Base-by-base conservation (phyloP, 2,888 invertebrate species). In the Netelia melanura region DNA sequence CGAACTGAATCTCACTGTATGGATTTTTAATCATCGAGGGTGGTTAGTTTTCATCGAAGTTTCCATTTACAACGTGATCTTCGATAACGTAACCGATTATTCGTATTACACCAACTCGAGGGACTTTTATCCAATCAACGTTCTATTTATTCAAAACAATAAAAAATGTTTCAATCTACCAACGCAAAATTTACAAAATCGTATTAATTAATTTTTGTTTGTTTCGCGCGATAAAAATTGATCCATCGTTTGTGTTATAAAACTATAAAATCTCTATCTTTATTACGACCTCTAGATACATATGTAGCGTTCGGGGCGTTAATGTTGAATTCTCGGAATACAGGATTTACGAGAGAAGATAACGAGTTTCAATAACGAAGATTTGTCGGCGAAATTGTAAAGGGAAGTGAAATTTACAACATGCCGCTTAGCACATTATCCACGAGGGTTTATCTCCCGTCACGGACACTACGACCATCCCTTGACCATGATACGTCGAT, bases 281-380 rank as follows among this genome's bases (percentile, higher is more conserved):
- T 3, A 17, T 17, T 74, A 79, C 56, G n/a, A 44, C 30, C 30
- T 56, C 10, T 14, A 71, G 9, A 71, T 58, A 76, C 43, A 43
- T 61, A 38, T 70, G 17, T 30, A 62, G 9, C 11, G 8, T 10
- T 3, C 25, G 43, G 11, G 30, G 30, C 30, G 30, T 30, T 30
- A 30, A 52, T 30, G 30, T 10, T 67, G 56, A 17, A 21, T 64
- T 58, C 17, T 1, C 10, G 38, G 30, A 6, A 68, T 11, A 9
- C 11, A 44, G 68, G 81, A 84, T 84, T 84, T 81, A 84, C 52
- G 81, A 78, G 75, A 56, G 38, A 38, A 58, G 81, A 84, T 84
- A 84, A 74, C 48, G 52, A 80, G 44, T 74, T 70, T 68, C 81
- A 81, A 84, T 84, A 78, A 75, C 54, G 65, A 38, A 54, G 72